Conservation (phyloP, 2,113 vertebrate genomes). For the Microtus pennsylvanicus region DNA sequence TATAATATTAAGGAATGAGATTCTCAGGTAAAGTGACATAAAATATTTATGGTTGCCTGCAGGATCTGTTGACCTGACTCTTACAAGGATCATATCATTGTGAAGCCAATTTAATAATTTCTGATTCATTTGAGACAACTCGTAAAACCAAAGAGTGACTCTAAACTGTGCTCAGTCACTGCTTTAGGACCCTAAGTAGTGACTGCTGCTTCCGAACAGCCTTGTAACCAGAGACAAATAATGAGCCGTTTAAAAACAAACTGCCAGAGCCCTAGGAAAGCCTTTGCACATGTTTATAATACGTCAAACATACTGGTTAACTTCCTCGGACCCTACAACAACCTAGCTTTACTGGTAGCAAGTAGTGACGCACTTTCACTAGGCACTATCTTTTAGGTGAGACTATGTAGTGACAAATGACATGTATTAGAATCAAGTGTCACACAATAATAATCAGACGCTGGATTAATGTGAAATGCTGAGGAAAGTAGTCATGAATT, state of each 20-base stretch:
- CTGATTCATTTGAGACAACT: background rate
- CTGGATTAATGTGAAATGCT: background rate
- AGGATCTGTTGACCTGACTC: background rate
- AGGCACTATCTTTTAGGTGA: background rate
- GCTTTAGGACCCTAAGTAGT: background rate
- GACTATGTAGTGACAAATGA: background rate
- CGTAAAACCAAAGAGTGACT: background rate
- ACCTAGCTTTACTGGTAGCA: background rate
- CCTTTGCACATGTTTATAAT: background rate
- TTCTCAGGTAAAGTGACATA: constrained; percentile 20
- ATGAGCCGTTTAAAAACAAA: background rate
- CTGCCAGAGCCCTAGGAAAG: background rate
- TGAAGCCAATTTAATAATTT: constrained; percentile 44
- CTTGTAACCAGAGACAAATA: constrained; percentile 33
- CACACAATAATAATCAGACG: background rate
- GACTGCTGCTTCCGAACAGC: constrained; percentile 15
- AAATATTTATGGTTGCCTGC: constrained; percentile 10
- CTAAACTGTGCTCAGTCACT: background rate
- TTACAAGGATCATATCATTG: background rate
- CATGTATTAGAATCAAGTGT: constrained; percentile 2
- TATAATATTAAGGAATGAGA: constrained; percentile 10
- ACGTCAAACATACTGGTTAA: background rate
- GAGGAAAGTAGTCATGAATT: constrained; percentile 25
- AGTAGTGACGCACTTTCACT: background rate
- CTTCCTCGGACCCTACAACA: background rate